phyloP scores from a whole-genome alignment of 2,888 invertebrate genomes.

The Rambutsinella grinnellia region DNA sequence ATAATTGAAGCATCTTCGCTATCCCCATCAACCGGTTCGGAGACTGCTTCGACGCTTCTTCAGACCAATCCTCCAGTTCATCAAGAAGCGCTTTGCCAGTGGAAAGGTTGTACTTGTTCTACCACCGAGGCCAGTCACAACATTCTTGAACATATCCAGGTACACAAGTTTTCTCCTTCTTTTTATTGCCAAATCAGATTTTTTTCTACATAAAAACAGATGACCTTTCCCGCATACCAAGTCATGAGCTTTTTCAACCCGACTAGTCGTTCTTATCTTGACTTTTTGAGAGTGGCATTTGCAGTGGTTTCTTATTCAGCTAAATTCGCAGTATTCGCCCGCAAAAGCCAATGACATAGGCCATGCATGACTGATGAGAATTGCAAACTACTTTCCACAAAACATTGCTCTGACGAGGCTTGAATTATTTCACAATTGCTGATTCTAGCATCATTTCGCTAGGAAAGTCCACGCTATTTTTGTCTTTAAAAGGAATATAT shows the following conservation, averaged over 20 bases:
- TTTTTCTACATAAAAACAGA: not conserved
- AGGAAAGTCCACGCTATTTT: too few species aligned
- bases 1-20: conserved; percentile 62
- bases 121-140: conserved; percentile 85
- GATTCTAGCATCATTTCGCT: not conserved
- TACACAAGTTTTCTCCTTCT: conserved; percentile 68
- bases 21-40: conserved; percentile 64
- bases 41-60: conserved; percentile 34
- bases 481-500: too few species aligned
- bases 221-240: not conserved
- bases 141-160: conserved; percentile 90
- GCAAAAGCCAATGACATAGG: not conserved
- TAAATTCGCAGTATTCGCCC: not conserved
- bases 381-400: not conserved
- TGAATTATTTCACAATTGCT: not conserved
- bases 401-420: not conserved
- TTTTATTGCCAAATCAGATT: not conserved
- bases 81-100: conserved; percentile 75
- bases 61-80: conserved; percentile 58
- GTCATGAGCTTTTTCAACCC: conserved; percentile 4
- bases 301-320: not conserved
- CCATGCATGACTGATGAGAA: not conserved
- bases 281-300: not conserved
- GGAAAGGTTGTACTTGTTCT: conserved; percentile 85
- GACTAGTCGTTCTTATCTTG: not conserved